phyloP scores from a whole-genome alignment of 2,888 invertebrate genomes.

The Sarcophaga subvicina region DNA sequence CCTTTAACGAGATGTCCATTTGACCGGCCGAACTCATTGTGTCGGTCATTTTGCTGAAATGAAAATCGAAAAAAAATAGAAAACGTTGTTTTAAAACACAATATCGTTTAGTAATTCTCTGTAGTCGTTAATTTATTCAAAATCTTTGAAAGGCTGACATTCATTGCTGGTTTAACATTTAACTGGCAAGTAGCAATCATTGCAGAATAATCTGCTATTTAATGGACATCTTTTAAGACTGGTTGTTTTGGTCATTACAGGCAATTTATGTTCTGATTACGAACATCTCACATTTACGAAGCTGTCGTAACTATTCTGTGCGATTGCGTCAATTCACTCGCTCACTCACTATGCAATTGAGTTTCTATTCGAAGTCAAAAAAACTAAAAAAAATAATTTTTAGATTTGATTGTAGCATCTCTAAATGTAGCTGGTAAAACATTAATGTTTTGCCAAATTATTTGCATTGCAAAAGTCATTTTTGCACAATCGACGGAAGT shows the following conservation, averaged over 20 bases:
- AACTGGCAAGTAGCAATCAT: background rate
- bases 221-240: conserved; percentile 39
- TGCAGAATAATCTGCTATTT: conserved; percentile 31
- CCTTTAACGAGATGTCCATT: conserved; percentile 78
- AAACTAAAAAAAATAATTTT: background rate
- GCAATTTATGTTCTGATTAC: conserved; percentile 38
- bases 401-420: background rate
- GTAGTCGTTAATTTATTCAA: conserved; percentile 15
- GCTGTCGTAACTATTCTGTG: background rate
- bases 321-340: conserved; percentile 7
- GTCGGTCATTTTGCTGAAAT: conserved; percentile 79
- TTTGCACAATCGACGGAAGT: background rate
- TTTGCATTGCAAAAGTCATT: background rate
- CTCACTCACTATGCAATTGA: background rate
- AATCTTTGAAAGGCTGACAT: background rate
- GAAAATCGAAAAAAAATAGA: background rate
- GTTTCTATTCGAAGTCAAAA: too few relatives aligned
- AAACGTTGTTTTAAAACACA: conserved; percentile 4
- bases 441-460: background rate
- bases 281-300: conserved; percentile 11
- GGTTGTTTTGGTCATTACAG: conserved; percentile 36
- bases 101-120: background rate
- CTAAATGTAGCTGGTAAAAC: too few relatives aligned
- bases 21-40: conserved; percentile 76
- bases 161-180: conserved; percentile 35